Base-by-base conservation (phyloP, 1,140 invertebrate genomes). In the Drosophila quadrilineata region DNA sequence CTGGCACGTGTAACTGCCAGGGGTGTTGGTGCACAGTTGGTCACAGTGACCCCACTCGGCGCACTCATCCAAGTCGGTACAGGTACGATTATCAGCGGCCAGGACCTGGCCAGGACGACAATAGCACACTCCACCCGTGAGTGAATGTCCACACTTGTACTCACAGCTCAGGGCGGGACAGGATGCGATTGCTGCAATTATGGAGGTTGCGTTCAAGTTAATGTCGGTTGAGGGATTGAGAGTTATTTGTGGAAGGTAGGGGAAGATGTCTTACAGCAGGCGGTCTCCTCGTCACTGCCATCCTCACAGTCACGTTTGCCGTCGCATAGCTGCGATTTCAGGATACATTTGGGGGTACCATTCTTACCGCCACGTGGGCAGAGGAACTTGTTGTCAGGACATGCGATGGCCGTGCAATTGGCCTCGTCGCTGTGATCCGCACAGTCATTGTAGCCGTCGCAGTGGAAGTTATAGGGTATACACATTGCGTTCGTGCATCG, bases 11-110 rank as follows among this genome's bases (percentile, higher is more conserved):
- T 96, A 99, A 0, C 94, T 95, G 50, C 93, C 94, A 0, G 93
- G 93, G 0, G 93, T 95, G 88, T 99, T 99, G 3, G 94, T 93
- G 89, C 98, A 99, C 0, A 95, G 91, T 88, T 99, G 98, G 85
- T 99, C 97, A 90, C 98, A 99, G 88, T 94, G 97, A 9, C 97
- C 97, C 96, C 97, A 99, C 90, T 97, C 95, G 4, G 91, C 88
- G 90, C 98, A 99, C 90, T 99, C 98, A 90, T 99, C 93, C 59
- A 95, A 93, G 91, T 99, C 98, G 91, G 91, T 92, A 87, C 98
- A 99, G 6, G 95, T 95, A 68, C 94, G 92, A 67, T 96, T 95
- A 89, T 98, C 96, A 1, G 94, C 90, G 0, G 94, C 92, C 16
- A 94, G 91, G 76, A 93, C 93, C 87, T 92, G 94, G 1, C 97